A percentile compares a stretch with the other conserved stretches of the same genome.
Conservation (phyloP, 1,140 invertebrate genomes). For the Polypedilum pembai region DNA sequence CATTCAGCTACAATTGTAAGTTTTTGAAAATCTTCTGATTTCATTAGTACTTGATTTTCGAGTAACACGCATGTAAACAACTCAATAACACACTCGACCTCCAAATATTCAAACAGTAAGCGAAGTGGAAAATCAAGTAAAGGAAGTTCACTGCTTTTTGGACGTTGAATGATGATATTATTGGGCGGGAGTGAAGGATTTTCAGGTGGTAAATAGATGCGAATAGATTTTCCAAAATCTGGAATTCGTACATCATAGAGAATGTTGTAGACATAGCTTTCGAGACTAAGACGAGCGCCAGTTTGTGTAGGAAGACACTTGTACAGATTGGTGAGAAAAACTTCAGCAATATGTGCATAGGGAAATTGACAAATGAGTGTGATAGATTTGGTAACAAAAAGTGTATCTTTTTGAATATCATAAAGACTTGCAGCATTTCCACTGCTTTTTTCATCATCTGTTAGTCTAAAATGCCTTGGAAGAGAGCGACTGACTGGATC, state of each 20-base stretch:
- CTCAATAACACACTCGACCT: constrained; percentile 83
- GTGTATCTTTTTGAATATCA: constrained; percentile 84
- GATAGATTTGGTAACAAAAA: constrained; percentile 93
- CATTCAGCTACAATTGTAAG: constrained; percentile 96
- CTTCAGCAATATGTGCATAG: constrained; percentile 75
- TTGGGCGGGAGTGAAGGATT: constrained; percentile 62
- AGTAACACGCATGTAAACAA: constrained; percentile 92
- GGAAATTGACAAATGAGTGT: constrained; percentile 83
- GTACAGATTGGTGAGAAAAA: constrained; percentile 80
- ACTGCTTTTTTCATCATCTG: constrained; percentile 50
- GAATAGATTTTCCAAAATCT: constrained; percentile 73
- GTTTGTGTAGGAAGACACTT: constrained; percentile 70
- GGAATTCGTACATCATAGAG: constrained; percentile 91
- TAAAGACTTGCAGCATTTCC: constrained; percentile 76
- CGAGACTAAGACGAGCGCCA: constrained; percentile 65
- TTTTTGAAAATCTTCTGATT: constrained; percentile 88
- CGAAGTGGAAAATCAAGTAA: constrained; percentile 88
- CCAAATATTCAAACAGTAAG: constrained; percentile 77
- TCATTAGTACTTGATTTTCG: constrained; percentile 93
- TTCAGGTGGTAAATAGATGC: constrained; percentile 67
- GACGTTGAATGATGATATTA: constrained; percentile 59
- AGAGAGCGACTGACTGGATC: constrained; percentile 61
- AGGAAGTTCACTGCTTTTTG: constrained; percentile 74
- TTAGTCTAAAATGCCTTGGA: constrained; percentile 79
- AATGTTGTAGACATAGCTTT: constrained; percentile 92